Base-by-base conservation (phyloP, 2,797 vertebrate genomes). In the Chelon auratus region DNA sequence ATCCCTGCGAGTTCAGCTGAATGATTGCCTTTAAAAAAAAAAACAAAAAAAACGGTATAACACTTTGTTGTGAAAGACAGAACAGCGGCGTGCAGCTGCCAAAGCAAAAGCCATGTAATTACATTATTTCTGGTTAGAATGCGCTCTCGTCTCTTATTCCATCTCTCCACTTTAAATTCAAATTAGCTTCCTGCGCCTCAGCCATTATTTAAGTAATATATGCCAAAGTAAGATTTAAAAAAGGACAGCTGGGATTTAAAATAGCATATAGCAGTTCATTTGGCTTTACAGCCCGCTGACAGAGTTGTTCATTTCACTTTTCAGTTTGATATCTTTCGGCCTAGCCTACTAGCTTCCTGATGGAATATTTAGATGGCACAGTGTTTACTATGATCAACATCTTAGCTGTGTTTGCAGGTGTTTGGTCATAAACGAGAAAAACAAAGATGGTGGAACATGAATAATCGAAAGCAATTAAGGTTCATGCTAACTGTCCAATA, bases 51-150 rank as follows among this genome's bases (percentile, higher is more conserved):
- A 33, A 33, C 30, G 30, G 30, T 33, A n/a, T 18, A 39, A 1
- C 20, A 48, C 65, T 62, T 37, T 59, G 40, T 42, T 45, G 22
- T 54, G 53, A 68, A 57, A 62, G 39, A 50, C 53, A 62, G 15
- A 69, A 45, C 47, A 61, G 61, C 59, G 47, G 62, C 56, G 50
- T 26, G 30, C 20, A 50, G 60, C 66, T 78, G 80, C 54, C 68
- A 26, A 72, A 62, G 59, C 73, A 48, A 56, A 52, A n/a, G 24
- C 45, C 45, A 39, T 72, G 77, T 76, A 76, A 84, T 80, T 80
- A 66, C 47, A 72, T 65, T 37, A 73, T 63, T 57, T 51, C 56
- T 58, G 58, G 26, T 57, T 40, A 51, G 33, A 72, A 71, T 61
- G 22, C 17, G 13, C 5, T n/a, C 13, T 17, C 22, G 4, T 55